Conservation (phyloP, 1,140 invertebrate species). For the Lepidurus arcticus region DNA sequence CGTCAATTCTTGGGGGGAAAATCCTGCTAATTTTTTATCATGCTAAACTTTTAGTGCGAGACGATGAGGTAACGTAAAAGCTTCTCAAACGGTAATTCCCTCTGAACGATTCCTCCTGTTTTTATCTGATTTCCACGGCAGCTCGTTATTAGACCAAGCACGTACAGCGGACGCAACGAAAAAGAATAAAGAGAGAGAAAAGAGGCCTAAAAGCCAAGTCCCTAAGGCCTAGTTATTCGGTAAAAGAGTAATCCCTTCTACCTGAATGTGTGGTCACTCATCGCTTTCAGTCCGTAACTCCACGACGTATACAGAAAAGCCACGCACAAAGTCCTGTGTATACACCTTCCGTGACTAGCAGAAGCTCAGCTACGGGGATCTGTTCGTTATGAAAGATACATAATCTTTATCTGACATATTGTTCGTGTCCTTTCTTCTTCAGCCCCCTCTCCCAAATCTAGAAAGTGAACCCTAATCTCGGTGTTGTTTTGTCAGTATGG, state of each 20-base stretch:
- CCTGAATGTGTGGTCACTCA: conserved; percentile 4
- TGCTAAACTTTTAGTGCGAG: too few relatives aligned
- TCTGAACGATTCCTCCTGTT: neutral
- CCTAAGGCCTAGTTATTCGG: neutral
- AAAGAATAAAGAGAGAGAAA: neutral
- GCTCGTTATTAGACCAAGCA: neutral
- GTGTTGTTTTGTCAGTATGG: neutral
- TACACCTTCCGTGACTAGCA: neutral
- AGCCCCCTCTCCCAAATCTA: neutral
- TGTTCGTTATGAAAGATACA: conserved; percentile 15
- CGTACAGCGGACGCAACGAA: neutral
- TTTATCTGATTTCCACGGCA: neutral
- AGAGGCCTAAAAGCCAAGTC: neutral
- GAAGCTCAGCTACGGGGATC: conserved; percentile 1
- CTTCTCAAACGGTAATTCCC: neutral
- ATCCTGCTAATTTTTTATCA: too few relatives aligned
- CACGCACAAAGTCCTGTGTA: neutral
- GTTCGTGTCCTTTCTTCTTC: neutral
- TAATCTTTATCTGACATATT: conserved; percentile 6
- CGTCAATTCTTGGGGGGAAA: neutral
- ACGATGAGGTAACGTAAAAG: too few relatives aligned
- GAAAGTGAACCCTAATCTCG: neutral
- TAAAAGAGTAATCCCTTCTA: neutral
- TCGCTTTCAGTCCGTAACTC: neutral
- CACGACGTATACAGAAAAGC: too few relatives aligned